Conservation (phyloP, 2,888 invertebrate species). For the Dynastes tityus region DNA sequence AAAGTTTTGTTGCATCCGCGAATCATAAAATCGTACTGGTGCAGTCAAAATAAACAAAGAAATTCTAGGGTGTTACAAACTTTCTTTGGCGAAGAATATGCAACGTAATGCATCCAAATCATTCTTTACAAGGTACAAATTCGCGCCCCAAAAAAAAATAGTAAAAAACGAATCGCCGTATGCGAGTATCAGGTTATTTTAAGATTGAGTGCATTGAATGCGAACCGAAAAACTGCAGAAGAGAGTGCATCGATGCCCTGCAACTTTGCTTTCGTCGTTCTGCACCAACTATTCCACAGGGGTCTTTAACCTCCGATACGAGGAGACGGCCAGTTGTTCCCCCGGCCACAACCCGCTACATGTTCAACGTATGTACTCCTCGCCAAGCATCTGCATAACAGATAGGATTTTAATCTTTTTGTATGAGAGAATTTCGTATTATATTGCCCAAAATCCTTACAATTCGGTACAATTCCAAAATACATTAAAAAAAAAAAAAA, state of each 20-base stretch:
- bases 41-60: no score
- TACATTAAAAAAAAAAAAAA: conserved; percentile 12
- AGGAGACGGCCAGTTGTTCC: conserved; percentile 9
- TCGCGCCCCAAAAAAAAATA: neutral
- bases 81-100: no score
- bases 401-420: conserved; percentile 30
- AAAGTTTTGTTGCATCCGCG: no score
- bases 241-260: neutral
- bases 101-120: no score
- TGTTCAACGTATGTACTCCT: neutral
- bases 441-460: neutral
- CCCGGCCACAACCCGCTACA: neutral
- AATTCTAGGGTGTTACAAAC: no score
- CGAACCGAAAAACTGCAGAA: conserved; percentile 14
- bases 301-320: conserved; percentile 42
- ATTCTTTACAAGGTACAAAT: no score
- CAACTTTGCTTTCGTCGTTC: conserved; percentile 25
- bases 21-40: no score
- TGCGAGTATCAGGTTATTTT: conserved; percentile 23
- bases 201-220: conserved; percentile 27
- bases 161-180: conserved; percentile 14
- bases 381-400: conserved; percentile 1
- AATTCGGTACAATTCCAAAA: neutral
- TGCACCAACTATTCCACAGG: conserved; percentile 28
- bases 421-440: conserved; percentile 29